Base-by-base conservation (phyloP, 2,797 vertebrate genomes). In the Myiothlypis coronata region DNA sequence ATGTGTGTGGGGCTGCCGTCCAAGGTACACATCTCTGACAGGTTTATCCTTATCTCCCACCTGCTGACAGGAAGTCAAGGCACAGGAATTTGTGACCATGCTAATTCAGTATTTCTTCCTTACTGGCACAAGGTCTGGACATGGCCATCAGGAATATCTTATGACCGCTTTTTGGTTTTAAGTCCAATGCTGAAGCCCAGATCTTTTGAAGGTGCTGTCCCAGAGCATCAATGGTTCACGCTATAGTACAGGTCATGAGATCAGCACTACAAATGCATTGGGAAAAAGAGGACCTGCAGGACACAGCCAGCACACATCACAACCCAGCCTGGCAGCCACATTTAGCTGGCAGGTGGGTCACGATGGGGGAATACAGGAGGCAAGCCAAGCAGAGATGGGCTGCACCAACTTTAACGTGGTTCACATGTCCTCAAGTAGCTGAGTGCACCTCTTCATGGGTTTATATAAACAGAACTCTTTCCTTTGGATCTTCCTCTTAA, bases 61-160 rank as follows among this genome's bases (percentile, higher is more conserved):
- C 26, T 77, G 21, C 89, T 90, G 89, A 43, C 75, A 75, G 26
- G 35, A 94, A 79, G 60, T 39, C 90, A 88, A 89, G 83, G 65
- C 52, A 34, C 49, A 68, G 46, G 44, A 69, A 61, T 86, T 67
- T 72, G 56, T 44, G 59, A 71, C 47, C 18, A 46, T 55, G 44
- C 34, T 83, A 92, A 60, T 63, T 86, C 87, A 78, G 22, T 81
- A 57, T 83, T 95, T 93, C 72, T 83, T 27, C 50, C 43, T 80
- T 64, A 37, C 44, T 75, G 55, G 50, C 34, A 61, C 20, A 57
- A 83, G 0, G 2, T 61, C 52, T 35, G 16, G 39, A 67, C 41
- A 23, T 0, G 0, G 41, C 30, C 52, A 87, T 76, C 68, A 83
- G 41, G 46, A 26, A 80, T 52, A 30, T 27, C 78, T 89, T 56